phyloP scores from a whole-genome alignment of 2,797 vertebrate genomes.

The Hoplostethus atlanticus region DNA sequence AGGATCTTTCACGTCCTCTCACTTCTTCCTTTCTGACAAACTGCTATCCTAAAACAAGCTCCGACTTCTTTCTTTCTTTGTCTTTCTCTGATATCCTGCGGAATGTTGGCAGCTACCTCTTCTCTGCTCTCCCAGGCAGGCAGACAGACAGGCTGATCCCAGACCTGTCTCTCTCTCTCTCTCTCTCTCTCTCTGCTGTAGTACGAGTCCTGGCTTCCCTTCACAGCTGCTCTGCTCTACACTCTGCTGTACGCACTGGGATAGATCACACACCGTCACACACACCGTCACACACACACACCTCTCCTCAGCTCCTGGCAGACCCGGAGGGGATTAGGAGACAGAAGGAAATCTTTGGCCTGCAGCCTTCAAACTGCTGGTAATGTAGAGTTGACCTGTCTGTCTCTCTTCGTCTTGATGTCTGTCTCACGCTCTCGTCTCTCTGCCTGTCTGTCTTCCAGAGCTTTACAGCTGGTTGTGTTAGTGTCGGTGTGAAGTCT shows the following conservation, averaged over 20 bases:
- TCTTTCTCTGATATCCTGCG: conserved; percentile 23
- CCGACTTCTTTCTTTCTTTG: neutral
- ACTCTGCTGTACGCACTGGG: conserved; percentile 24
- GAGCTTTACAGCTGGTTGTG: conserved; percentile 49
- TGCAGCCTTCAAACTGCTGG: conserved; percentile 62
- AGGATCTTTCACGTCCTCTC: too few species aligned
- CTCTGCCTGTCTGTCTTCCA: conserved; percentile 26
- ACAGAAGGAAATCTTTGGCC: conserved; percentile 65
- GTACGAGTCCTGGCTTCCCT: conserved; percentile 52
- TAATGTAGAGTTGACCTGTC: conserved; percentile 68
- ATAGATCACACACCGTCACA: conserved; percentile 12
- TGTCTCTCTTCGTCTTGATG: conserved; percentile 12
- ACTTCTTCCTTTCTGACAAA: too few species aligned
- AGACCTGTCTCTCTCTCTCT: conserved; percentile 46
- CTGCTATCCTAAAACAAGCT: neutral
- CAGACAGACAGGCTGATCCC: conserved; percentile 42
- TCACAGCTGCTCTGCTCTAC: conserved; percentile 44
- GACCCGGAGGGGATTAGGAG: conserved; percentile 46
- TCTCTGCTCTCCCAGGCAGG: neutral
- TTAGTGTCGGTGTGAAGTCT: conserved; percentile 55
- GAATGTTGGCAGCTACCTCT: conserved; percentile 41
- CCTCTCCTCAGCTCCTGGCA: conserved; percentile 51
- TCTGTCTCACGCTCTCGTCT: too few species aligned
- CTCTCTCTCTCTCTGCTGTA: conserved; percentile 40
- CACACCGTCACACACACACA: conserved; percentile 30